Conservation (phyloP, 1,140 invertebrate species). For the Papilio machaon region DNA sequence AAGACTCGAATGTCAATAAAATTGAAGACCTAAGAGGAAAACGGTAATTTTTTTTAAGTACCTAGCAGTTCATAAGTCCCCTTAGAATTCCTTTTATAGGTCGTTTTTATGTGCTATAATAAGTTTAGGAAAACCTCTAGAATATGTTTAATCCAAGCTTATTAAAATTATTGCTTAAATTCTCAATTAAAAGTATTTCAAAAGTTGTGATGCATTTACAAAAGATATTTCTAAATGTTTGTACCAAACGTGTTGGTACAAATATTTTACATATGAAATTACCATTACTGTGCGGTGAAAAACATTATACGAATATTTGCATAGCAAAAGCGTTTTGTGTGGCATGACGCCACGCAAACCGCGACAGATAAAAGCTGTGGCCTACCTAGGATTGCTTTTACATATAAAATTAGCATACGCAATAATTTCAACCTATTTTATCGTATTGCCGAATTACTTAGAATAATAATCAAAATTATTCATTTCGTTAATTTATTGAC, state of each 20-base stretch:
- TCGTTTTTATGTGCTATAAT: background rate
- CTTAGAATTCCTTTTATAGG: background rate
- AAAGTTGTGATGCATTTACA: background rate
- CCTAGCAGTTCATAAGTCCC: no score
- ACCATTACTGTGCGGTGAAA: slow-evolving; percentile 15
- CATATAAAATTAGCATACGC: background rate
- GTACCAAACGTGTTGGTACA: background rate
- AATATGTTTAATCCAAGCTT: background rate
- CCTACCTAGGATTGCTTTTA: background rate
- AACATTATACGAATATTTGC: slow-evolving; percentile 30
- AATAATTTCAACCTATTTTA: slow-evolving; percentile 1
- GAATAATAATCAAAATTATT: background rate
- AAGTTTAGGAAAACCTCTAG: background rate
- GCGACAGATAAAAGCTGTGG: slow-evolving; percentile 17
- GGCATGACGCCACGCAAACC: background rate
- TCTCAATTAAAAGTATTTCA: background rate
- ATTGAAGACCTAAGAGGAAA: slow-evolving; percentile 71
- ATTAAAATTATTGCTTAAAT: background rate
- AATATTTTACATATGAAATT: slow-evolving; percentile 31
- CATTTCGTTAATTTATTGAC: background rate
- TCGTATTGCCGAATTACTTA: background rate
- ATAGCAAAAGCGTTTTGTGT: slow-evolving; percentile 30
- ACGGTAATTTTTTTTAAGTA: slow-evolving; percentile 50
- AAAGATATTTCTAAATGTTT: background rate
- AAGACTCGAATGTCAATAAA: slow-evolving; percentile 58